Evolutionary conservation across 2,113 vertebrate species (phyloP), one percentile per base, ranked within the genome.

Genomic region (Pteronura brasiliensis): DNA sequence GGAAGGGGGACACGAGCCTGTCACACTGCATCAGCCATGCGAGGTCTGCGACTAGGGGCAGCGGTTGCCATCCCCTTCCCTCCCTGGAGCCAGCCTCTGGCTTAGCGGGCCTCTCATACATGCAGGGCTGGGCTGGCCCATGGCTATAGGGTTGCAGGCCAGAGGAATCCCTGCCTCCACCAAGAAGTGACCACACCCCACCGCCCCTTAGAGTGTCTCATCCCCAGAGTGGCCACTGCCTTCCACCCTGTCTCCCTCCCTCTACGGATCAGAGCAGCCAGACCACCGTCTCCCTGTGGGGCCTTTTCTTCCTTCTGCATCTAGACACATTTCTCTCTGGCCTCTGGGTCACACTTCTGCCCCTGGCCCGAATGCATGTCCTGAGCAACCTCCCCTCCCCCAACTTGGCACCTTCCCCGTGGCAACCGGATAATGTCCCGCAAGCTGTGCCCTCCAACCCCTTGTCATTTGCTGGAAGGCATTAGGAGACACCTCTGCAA

Each of bases 281-380:
- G 44, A 9, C 4, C 83, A 12, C 12, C 0, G 0, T 55, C 86
- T 59, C 1, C 5, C 39, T 0, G 1, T 1, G 20, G 42, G 44
- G 13, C 14, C 21, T 55, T 0, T 4, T 49, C 74, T 47, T 77
- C 67, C 29, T 31, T 20, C 49, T 44, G n/a, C 1, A 4, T 39
- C 44, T 1, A 21, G 63, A 55, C 6, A 10, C 0, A 0, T n/a
- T 57, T 39, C 42, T 42, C 55, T 80, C 44, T 8, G 0, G 6
- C 17, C 13, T 34, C 0, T 1, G 0, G 8, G 3, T 31, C 65
- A 36, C 49, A 27, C 42, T 52, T 81, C 13, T 15, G 65, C 39
- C 76, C 21, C 69, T 29, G 59, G 49, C 36, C 67, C 1, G 21
- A 76, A 65, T 65, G 57, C 31, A 9, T 7, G 44, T 39, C 44